Evolutionary conservation across 2,888 invertebrate genomes (phyloP).

Genomic region (Xestoiulus laeticollis): DNA sequence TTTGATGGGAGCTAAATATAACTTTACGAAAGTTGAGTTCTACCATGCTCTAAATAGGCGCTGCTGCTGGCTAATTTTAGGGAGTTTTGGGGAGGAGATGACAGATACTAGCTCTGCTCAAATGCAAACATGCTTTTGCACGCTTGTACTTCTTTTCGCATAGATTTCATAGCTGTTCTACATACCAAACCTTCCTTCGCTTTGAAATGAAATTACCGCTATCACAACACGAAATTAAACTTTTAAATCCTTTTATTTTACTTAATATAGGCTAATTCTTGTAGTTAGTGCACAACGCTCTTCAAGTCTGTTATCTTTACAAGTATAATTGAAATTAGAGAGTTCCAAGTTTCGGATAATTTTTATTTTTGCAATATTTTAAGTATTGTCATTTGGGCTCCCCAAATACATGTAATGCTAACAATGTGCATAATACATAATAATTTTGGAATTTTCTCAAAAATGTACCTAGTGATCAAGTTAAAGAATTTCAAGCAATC

Average conservation of each 20-base stretch:
- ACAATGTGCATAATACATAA: no score
- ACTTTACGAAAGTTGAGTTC: neutral
- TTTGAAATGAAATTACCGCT: neutral
- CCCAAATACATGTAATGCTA: no score
- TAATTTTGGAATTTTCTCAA: no score
- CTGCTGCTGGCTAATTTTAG: neutral
- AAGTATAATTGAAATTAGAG: no score
- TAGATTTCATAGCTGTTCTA: neutral
- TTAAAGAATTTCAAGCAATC: no score
- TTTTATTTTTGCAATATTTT: no score
- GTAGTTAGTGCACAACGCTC: no score
- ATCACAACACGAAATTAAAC: neutral
- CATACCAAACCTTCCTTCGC: neutral
- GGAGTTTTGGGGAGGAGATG: neutral
- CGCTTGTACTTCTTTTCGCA: neutral
- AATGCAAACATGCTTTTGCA: neutral
- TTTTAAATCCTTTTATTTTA: neutral
- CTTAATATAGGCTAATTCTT: no score
- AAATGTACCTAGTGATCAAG: no score
- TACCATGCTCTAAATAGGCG: neutral
- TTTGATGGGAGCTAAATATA: conserved; percentile 9
- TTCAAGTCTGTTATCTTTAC: neutral
- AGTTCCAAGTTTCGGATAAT: no score
- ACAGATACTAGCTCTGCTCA: conserved; percentile 9
- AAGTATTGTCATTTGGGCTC: no score